Base-by-base conservation (phyloP, 53 echinoderm and acorn worm genomes). In the Echinometra lucunter region DNA sequence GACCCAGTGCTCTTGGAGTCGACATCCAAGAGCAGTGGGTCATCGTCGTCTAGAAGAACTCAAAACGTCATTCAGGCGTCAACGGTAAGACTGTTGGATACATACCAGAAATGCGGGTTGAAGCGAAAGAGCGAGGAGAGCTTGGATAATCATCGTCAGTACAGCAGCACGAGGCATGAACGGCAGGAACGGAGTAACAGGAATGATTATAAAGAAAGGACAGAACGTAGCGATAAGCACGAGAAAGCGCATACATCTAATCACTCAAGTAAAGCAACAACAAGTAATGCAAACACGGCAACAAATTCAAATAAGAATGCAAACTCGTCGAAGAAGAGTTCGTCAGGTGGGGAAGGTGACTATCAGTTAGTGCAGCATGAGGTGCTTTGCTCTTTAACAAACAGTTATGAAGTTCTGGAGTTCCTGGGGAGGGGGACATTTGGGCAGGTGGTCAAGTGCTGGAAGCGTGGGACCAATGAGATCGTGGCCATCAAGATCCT, bases 391-490 rank as follows among this genome's bases (percentile, higher is more conserved):
- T 99, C 99, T 19, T 74, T 98, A 70, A 99, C 99, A 7, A 99
- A 99, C 95, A 97, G 99, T 87, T 99, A 99, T 82, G 99, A 99
- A 89, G 99, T 99, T 37, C 90, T 99, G 44, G 99, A 99, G 66
- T 99, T 99, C 93, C 95, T 99, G 1, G 99, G 99, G 37, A 88
- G 99, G 87, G 99, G 99, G 44, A 99, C 99, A 56, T 99, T 99
- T 58, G 99, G 99, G 25, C 99, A 99, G 92, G 99, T 99, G 10
- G 99, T 99, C 80, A 99, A 99, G 93, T 99, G 99, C 94, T 99
- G 99, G 99, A 99, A 99, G 92, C 97, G 99, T 10, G 99, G 99
- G 27, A 99, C 99, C n/a, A 99, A 99, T 63, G 99, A 99, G 95
- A 99, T 99, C 21, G 99, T 99, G 5, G 99, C 99, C 90, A 99